Base-by-base conservation (phyloP, 2,888 invertebrate genomes). In the Spisula solida region DNA sequence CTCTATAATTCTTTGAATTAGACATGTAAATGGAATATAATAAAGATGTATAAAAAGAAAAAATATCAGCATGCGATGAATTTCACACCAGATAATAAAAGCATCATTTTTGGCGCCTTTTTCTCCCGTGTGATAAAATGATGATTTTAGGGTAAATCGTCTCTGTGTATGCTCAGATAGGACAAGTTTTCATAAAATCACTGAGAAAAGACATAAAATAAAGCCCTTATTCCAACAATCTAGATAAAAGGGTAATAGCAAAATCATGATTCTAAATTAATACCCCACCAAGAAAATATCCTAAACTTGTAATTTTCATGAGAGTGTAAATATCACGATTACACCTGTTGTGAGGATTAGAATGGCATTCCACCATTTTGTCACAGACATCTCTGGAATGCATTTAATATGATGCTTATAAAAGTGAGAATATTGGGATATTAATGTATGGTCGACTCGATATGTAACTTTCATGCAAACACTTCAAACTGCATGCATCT, bases 271-370 rank as follows among this genome's bases (percentile, higher is more conserved):
- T 60, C 20, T 20, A 70, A 47, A 66, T 82, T 70, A 56, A 66
- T 82, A 82, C 29, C 82, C 82, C 48, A 41, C 70, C 25, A 75
- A 70, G 83, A 29, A 83, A 83, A 83, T 83, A 83, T 75, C 31
- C 47, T 51, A 70, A 34, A 83, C n/a, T 70, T 75, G 83, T 66
- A 66, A 70, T 83, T 83, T 83, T 83, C 83, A 83, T 83, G 83
- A 83, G 83, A 83, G 75, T 70, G 51, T 51, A 83, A 83, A 83
- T 75, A 75, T 75, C 70, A 75, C 75, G 83, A 25, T 70, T 83
- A 31, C 83, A 83, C 83, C 83, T 83, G 83, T 83, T 83, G 55
- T n/a, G 75, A 75, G 70, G 51, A 83, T 83, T 51, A 83, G 29
- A 47, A n/a, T 47, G 66, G 48, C 70, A 82, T n/a, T 70, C 82